phyloP scores from a whole-genome alignment of 1,140 invertebrate species.

The Lycorma delicatula region DNA sequence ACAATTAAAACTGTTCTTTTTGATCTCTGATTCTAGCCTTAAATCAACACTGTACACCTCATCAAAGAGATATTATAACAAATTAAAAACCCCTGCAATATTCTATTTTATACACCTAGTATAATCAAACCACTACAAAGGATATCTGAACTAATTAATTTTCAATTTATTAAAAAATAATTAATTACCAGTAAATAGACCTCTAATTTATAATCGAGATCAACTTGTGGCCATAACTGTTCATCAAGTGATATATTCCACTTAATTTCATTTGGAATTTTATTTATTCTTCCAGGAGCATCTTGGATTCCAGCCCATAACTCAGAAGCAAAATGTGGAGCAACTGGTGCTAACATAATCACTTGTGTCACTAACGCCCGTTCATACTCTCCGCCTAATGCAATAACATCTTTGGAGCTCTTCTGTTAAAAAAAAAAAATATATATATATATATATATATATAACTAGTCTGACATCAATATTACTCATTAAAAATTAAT shows the following conservation, averaged over 20 bases:
- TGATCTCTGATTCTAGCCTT: too few species aligned
- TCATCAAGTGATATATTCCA: slow-evolving; percentile 56
- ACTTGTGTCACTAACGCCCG: slow-evolving; percentile 64
- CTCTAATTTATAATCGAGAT: slow-evolving; percentile 48
- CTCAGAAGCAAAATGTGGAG: slow-evolving; percentile 84
- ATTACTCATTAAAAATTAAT: background rate
- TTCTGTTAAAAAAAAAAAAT: slow-evolving; percentile 39
- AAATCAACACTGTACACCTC: too few species aligned
- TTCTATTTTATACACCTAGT: too few species aligned
- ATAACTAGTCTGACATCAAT: background rate
- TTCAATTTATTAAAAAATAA: background rate
- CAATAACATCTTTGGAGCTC: slow-evolving; percentile 45
- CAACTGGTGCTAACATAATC: slow-evolving; percentile 77
- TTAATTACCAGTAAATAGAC: slow-evolving; percentile 15
- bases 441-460: too few species aligned
- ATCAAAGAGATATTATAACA: too few species aligned
- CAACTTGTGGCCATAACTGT: slow-evolving; percentile 74
- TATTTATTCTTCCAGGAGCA: slow-evolving; percentile 45
- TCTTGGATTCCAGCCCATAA: slow-evolving; percentile 71
- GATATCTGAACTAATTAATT: background rate
- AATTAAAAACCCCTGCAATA: too few species aligned
- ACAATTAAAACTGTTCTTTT: too few species aligned
- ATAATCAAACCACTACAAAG: background rate
- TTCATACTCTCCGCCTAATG: slow-evolving; percentile 66
- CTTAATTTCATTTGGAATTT: slow-evolving; percentile 43